Base-by-base conservation (phyloP, 2,888 invertebrate species). In the Cantharis nigra region DNA sequence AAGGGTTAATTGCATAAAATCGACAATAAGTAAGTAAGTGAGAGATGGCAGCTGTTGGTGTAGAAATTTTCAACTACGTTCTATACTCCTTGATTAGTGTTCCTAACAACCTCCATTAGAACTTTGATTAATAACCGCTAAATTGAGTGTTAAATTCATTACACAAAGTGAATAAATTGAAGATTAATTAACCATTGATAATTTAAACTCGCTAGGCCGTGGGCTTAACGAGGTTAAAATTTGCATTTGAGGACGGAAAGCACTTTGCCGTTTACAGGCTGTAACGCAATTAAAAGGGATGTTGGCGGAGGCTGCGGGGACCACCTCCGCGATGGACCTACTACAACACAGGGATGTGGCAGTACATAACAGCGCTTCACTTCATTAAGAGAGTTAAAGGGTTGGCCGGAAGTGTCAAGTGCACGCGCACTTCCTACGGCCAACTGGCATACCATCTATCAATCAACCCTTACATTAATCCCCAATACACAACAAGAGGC, bases 101-200 rank as follows among this genome's bases (percentile, higher is more conserved):
- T 81, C 80, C 78, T 80, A 87, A 86, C 86, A 86, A 83, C 86
- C 87, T 89, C 89, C 89, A 90, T 90, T 90, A 90, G 90, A 90
- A 90, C 89, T 90, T 90, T 89, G 89, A 90, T 90, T 90, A 90
- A 90, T 90, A 90, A 90, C 89, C 89, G 88, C 89, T 89, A 90
- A 90, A 90, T 90, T 90, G 90, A 88, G 88, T 87, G 88, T 88
- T 89, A 89, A 89, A 88, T 89, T 88, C 87, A 88, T 89, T 88
- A 89, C 86, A 88, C 87, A 89, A 89, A 89, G 89, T 89, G 89
- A 89, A 89, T 89, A 89, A 89, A 89, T 89, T 89, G 89, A 89
- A 89, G 89, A 89, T 89, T 89, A 89, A 89, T 89, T 89, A 89
- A 89, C 89, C 89, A 86, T 87, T 86, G 89, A 89, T 89, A 89